Conservation (phyloP, 2,888 invertebrate genomes). For the Serrognathus titanus region DNA sequence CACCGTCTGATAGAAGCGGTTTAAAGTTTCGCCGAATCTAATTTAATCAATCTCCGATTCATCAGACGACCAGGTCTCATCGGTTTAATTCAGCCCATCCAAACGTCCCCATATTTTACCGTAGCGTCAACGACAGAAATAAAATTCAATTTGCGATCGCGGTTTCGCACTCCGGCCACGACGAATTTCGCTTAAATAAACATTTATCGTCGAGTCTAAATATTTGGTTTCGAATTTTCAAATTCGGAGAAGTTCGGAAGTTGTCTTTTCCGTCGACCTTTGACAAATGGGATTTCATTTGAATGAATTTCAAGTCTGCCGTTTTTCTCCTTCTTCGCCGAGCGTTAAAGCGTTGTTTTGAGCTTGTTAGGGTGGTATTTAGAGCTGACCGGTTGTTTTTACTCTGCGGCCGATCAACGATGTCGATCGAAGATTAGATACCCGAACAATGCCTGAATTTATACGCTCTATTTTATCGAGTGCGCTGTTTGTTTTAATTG, state of each 20-base stretch:
- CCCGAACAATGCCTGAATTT: conserved; percentile 47
- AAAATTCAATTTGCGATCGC: not conserved
- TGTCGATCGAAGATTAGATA: conserved; percentile 48
- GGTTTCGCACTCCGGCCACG: not conserved
- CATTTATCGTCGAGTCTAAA: too few species aligned
- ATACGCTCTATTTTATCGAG: conserved; percentile 46
- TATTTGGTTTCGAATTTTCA: too few species aligned
- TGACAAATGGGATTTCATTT: too few species aligned
- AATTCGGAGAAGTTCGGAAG: too few species aligned
- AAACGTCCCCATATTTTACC: not conserved
- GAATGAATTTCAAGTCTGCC: too few species aligned
- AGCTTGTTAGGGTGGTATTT: conserved; percentile 45
- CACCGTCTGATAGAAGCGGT: too few species aligned
- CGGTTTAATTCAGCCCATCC: not conserved
- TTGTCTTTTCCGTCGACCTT: too few species aligned
- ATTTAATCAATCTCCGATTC: not conserved
- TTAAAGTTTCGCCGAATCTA: not conserved
- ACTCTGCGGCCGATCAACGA: conserved; percentile 39
- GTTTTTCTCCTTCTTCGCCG: too few species aligned
- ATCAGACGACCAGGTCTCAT: not conserved
- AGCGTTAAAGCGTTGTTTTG: conserved; percentile 26
- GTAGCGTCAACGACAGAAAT: not conserved
- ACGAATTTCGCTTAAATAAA: too few species aligned
- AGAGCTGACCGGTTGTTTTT: conserved; percentile 41
- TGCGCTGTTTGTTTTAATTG: conserved; percentile 40